A percentile compares a stretch with the other conserved stretches of the same genome.
Evolutionary conservation across 92 coral and sea anemone genomes (phyloP).

Genomic region (Heteractis magnifica): DNA sequence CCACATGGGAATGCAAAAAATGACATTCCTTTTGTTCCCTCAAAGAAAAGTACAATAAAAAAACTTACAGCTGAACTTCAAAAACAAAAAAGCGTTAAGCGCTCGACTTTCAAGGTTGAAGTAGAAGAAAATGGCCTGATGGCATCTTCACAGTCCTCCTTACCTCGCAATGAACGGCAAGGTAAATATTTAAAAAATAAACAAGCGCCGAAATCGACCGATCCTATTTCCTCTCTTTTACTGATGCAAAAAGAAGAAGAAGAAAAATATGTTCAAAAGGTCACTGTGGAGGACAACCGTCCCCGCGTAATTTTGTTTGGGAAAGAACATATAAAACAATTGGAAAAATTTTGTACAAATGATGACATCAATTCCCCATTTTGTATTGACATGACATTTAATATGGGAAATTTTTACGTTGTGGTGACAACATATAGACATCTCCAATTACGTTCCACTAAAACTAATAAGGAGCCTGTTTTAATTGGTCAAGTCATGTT

Average conservation of each 20-base stretch:
- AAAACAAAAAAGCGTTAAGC: conserved; percentile 39
- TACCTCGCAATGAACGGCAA: conserved; percentile 54
- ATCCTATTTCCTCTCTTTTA: conserved; percentile 37
- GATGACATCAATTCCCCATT: conserved; percentile 52
- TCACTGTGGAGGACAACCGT: conserved; percentile 36
- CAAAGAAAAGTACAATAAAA: conserved; percentile 50
- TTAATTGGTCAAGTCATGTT: conserved; percentile 49
- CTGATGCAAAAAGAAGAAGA: conserved; percentile 36
- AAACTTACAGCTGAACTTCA: conserved; percentile 43
- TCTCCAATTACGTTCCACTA: conserved; percentile 28
- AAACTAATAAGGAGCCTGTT: conserved; percentile 35
- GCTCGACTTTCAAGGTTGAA: conserved; percentile 39
- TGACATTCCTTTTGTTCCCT: conserved; percentile 41
- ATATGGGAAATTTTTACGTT: conserved; percentile 54
- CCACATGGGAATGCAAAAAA: conserved; percentile 54
- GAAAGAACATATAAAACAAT: conserved; percentile 37
- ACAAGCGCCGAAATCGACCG: conserved; percentile 35
- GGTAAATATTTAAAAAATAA: conserved; percentile 44
- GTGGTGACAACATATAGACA: conserved; percentile 59
- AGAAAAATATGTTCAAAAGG: conserved; percentile 39
- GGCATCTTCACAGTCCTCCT: conserved; percentile 58
- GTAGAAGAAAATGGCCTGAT: conserved; percentile 40
- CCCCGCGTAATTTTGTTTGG: conserved; percentile 45
- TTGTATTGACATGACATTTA: conserved; percentile 50
- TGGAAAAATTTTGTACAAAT: conserved; percentile 50